A percentile compares a stretch with the other conserved stretches of the same genome.
Conservation (phyloP, 2,797 vertebrate genomes). For the Novumbra hubbsi region DNA sequence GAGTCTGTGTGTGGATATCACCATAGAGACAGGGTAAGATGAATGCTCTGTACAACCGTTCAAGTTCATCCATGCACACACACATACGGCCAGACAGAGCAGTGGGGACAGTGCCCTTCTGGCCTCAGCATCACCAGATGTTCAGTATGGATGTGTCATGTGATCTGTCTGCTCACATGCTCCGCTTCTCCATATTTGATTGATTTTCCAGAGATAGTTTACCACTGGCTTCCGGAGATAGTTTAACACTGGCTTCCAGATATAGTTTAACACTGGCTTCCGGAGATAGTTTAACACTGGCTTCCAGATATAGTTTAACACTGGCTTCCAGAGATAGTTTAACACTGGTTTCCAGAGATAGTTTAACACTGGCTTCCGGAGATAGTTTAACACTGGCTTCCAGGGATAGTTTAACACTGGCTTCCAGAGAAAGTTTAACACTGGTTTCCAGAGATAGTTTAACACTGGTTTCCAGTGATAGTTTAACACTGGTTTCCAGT, state of each 20-base stretch:
- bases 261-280: neutral
- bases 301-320: too few relatives aligned
- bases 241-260: neutral
- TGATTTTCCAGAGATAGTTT: conserved; percentile 31
- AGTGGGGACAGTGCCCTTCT: conserved; percentile 18
- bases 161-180: conserved; percentile 29
- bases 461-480: too few relatives aligned
- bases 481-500: too few relatives aligned
- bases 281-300: too few relatives aligned
- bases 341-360: too few relatives aligned
- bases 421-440: too few relatives aligned
- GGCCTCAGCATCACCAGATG: conserved; percentile 19
- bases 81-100: neutral
- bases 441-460: too few relatives aligned
- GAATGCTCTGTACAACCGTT: conserved; percentile 43
- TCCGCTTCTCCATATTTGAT: conserved; percentile 15
- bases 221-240: neutral
- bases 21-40: conserved; percentile 57
- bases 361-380: too few relatives aligned
- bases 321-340: too few relatives aligned
- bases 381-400: too few relatives aligned
- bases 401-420: too few relatives aligned
- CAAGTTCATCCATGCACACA: conserved; percentile 36
- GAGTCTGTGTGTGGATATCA: conserved; percentile 48
- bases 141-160: conserved; percentile 45